Base-by-base conservation (phyloP, 2,113 vertebrate genomes). In the Toxotes jaculatrix region DNA sequence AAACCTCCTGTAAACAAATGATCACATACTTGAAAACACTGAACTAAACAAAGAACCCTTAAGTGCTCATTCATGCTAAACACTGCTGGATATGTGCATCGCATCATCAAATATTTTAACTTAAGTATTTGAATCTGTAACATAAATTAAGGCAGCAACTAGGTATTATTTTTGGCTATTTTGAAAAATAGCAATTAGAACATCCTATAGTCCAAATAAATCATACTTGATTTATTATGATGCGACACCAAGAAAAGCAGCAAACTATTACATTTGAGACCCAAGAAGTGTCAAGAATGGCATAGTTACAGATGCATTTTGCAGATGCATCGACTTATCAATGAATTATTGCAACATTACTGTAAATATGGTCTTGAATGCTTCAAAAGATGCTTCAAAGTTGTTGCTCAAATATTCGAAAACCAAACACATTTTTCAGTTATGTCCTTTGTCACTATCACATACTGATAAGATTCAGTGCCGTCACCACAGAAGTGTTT, bases 401-500 rank as follows among this genome's bases (percentile, higher is more conserved):
- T 2, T 31, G 3, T 45, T 66, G 7, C 36, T 70, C 21, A 79
- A 59, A 82, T 23, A 40, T 51, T 45, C 1, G 10, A 57, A 32
- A 57, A 14, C 23, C 16, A 27, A 47, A 38, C 38, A 8, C 36
- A 13, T 19, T 23, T 68, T n/a, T 17, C 1, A 69, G 23, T 7
- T 57, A 32, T 19, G 21, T 5, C 51, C 6, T 13, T 34, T 49
- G 51, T 53, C 5, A 55, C 27, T 31, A 65, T 56, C 2, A 53
- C 10, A 72, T 4, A 14, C 34, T 23, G 14, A 84, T 70, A 53
- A 34, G 27, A 47, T 42, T 59, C 0, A 61, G 34, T 51, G 17
- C 40, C 11, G 1, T 79, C 42, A 69, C 4, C 49, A 32, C 32
- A 61, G 31, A 73, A 31, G 6, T 75, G 23, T 55, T 81, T 55